Base-by-base conservation (phyloP, 2,888 invertebrate species). In the Ophioninae sp. region DNA sequence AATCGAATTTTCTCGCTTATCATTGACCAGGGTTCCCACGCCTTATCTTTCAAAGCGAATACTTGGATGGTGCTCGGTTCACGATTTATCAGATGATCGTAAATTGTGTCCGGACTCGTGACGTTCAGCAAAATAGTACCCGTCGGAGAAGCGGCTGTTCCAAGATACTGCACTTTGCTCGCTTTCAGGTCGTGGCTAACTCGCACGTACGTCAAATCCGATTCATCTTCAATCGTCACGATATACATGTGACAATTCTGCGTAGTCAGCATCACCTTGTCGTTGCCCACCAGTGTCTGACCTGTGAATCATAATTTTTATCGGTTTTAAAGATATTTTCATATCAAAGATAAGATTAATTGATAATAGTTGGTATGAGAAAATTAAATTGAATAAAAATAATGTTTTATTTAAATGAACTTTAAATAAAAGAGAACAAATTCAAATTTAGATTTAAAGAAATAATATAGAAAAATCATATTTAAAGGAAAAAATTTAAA, bases 71-170 rank as follows among this genome's bases (percentile, higher is more conserved):
- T 88, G 7, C 90, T 91, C 20, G 93, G 93, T 70, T 93, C 93
- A 10, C 91, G 88, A 68, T 87, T 85, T 2, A 89, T 85, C 44
- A 93, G 83, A 86, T 93, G 93, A 86, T 93, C 93, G 79, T 91
- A 91, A 21, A 88, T 84, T 6, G 81, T 83, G 73, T 88, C 90
- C 1, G 93, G 93, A 86, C 90, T 92, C 5, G 90, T 90, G 30
- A 92, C 79, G 67, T 88, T 88, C 6, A 88, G 44, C 30, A 91
- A 88, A 23, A 91, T 85, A 8, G 85, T 67, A 64, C 85, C 85
- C 77, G 88, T 93, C 44, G 77, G 82, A 1, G 92, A 92, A 85
- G 85, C 82, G 2, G 90, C 85, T 6, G 92, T 83, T 6, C 92
- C 93, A 3, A 92, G 81, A 85, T 89, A 92, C 39, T 91, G 92